phyloP scores from a whole-genome alignment of 2,113 vertebrate genomes.

The Sorex fumeus region DNA sequence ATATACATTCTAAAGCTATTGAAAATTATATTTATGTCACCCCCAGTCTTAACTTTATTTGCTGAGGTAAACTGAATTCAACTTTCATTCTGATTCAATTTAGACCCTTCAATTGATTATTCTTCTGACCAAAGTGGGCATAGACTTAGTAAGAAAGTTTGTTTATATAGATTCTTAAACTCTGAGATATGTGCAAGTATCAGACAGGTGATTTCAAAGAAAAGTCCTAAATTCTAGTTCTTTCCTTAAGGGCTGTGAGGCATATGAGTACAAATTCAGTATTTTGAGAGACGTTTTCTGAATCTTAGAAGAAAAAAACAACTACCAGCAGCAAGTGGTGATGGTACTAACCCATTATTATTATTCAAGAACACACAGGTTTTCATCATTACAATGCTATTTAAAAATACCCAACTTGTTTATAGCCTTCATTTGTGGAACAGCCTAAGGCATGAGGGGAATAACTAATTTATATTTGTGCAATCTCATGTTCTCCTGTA shows the following conservation, averaged over 20 bases:
- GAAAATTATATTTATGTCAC: background rate
- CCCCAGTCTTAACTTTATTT: constrained; percentile 1
- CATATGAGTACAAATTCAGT: background rate
- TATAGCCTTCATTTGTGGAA: constrained; percentile 39
- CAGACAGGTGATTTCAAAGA: background rate
- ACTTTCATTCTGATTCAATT: constrained; percentile 33
- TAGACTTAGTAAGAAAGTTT: constrained; percentile 13
- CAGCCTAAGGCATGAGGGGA: background rate
- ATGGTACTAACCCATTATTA: background rate
- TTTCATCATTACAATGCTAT: constrained; percentile 24
- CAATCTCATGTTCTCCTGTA: constrained; percentile 37
- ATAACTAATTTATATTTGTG: constrained; percentile 39
- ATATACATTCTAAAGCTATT: constrained; percentile 14
- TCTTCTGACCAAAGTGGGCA: constrained; percentile 18
- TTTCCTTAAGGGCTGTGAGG: background rate
- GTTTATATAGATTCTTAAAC: background rate
- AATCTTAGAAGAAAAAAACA: constrained; percentile 30
- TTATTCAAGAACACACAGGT: constrained; percentile 22
- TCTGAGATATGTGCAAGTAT: background rate
- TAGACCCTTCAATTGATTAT: background rate
- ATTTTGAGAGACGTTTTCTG: background rate
- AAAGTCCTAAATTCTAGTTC: background rate
- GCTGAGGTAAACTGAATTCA: background rate
- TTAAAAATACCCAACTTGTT: constrained; percentile 23
- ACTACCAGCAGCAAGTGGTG: background rate